A percentile compares a stretch with the other conserved stretches of the same genome.
Conservation (phyloP, 2,113 vertebrate genomes). For the Pseudopodoces humilis region DNA sequence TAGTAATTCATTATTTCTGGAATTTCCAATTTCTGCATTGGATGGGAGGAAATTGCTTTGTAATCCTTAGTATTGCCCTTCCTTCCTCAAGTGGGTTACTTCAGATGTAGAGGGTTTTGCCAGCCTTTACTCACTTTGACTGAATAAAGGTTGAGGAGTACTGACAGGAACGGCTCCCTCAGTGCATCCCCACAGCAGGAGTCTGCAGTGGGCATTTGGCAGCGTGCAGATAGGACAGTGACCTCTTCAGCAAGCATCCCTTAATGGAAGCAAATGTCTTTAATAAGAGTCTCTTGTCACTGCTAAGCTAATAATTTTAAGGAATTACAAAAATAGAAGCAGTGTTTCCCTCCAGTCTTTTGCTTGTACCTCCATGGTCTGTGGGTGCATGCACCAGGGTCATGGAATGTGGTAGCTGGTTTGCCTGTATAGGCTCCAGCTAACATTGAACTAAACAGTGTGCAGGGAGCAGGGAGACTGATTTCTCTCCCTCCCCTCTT, state of each 20-base stretch:
- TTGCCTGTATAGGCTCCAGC: background rate
- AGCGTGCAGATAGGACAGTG: background rate
- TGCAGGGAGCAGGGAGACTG: background rate
- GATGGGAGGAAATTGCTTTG: slow-evolving; percentile 4
- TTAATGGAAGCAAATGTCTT: background rate
- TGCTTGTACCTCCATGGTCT: rapidly evolving
- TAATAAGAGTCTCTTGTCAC: background rate
- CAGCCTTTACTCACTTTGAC: background rate
- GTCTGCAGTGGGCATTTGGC: background rate
- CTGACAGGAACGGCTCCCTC: background rate
- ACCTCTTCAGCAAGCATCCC: background rate
- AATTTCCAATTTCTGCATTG: background rate
- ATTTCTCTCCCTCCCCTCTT: background rate
- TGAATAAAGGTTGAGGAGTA: background rate
- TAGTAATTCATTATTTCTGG: slow-evolving; percentile 10
- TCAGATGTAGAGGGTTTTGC: background rate
- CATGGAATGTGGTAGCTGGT: background rate
- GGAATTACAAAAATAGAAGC: background rate
- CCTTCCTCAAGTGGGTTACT: background rate
- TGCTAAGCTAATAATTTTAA: background rate
- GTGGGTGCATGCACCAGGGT: background rate
- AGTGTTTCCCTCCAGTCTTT: background rate
- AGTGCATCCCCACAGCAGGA: background rate
- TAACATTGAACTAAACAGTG: background rate
- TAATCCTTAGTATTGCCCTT: background rate